Conservation (phyloP, 1,140 invertebrate species). For the Tetragonula clypearis region DNA sequence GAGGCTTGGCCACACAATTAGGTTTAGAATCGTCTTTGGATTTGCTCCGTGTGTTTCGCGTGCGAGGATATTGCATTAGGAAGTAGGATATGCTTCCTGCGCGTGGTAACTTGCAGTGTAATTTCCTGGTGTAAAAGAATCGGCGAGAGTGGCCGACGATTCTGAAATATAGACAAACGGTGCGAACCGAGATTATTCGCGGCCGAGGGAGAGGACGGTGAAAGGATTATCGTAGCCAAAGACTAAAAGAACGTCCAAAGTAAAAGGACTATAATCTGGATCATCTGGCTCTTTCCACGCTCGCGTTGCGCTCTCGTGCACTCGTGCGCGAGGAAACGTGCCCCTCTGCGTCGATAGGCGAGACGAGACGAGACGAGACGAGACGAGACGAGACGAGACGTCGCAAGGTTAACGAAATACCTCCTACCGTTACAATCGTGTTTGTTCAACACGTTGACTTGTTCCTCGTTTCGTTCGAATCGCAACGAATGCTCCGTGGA, state of each 20-base stretch:
- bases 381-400: neutral
- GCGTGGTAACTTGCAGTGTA: constrained; percentile 29
- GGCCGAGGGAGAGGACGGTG: constrained; percentile 46
- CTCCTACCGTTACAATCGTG: neutral
- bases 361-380: neutral
- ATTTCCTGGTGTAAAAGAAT: constrained; percentile 66
- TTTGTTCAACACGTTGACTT: too few species aligned
- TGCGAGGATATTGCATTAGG: neutral
- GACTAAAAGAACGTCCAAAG: constrained; percentile 31
- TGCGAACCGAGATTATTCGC: constrained; percentile 43
- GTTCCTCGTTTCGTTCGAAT: too few species aligned
- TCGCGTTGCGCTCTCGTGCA: neutral
- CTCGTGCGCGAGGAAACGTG: neutral
- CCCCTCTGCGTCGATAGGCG: too few species aligned
- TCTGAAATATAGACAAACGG: constrained; percentile 55
- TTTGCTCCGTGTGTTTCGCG: neutral
- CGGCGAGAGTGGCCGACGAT: constrained; percentile 43
- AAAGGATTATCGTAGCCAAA: constrained; percentile 53
- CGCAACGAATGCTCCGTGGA: too few species aligned
- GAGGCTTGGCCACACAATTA: neutral
- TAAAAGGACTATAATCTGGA: constrained; percentile 60
- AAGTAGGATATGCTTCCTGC: constrained; percentile 32
- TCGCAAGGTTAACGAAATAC: neutral
- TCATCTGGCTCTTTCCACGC: constrained; percentile 39
- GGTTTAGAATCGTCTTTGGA: neutral